A percentile compares a stretch with the other conserved stretches of the same genome.
Evolutionary conservation across 2,797 vertebrate species (phyloP).

Genomic region (Pangasius macronema): DNA sequence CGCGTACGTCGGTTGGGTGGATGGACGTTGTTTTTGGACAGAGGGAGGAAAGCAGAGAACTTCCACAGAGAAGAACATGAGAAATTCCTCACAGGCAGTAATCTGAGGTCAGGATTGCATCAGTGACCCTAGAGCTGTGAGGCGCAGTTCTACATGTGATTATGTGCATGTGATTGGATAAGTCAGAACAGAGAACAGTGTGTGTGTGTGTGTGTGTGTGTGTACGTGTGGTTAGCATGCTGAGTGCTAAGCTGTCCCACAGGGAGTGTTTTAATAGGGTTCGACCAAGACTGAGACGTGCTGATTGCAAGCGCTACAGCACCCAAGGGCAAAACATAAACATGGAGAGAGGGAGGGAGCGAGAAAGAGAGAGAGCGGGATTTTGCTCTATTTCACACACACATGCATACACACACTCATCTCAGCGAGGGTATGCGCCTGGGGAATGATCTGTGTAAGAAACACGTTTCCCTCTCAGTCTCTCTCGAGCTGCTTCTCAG

Average conservation of each 20-base stretch:
- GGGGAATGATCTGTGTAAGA: not conserved
- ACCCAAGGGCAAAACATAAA: conserved; percentile 23
- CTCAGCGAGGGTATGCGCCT: not conserved
- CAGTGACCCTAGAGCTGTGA: not conserved
- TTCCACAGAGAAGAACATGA: not conserved
- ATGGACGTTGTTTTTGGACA: not conserved
- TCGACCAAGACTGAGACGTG: conserved; percentile 46
- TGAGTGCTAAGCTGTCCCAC: conserved; percentile 36
- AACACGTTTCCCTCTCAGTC: conserved; percentile 1
- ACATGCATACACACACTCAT: not conserved
- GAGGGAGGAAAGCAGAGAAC: not conserved
- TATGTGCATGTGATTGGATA: not conserved
- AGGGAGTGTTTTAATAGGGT: conserved; percentile 53
- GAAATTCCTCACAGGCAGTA: not conserved
- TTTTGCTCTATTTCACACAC: conserved; percentile 8
- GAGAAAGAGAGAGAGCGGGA: not conserved
- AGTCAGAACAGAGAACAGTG: not conserved
- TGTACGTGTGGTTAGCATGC: conserved; percentile 36
- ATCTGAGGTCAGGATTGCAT: not conserved
- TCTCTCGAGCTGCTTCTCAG: not conserved
- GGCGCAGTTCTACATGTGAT: not conserved
- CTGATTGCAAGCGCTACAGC: conserved; percentile 46
- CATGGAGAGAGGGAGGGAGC: not conserved
- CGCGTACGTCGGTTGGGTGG: no score
- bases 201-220: conserved; percentile 29